phyloP scores from a whole-genome alignment of 2,113 vertebrate genomes.

The Trogon melanurus region DNA sequence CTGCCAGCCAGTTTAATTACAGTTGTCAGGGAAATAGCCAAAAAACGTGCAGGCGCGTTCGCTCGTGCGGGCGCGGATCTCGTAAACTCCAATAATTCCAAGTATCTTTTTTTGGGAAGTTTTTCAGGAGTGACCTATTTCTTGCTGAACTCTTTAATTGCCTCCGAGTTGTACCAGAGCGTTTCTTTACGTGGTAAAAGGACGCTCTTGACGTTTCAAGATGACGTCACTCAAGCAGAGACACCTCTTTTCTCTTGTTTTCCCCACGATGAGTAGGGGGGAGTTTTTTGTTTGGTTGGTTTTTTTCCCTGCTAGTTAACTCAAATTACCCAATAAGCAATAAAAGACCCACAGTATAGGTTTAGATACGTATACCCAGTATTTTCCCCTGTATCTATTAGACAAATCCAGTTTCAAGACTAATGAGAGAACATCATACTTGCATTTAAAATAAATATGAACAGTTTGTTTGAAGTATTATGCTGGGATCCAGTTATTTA shows the following conservation, averaged over 20 bases:
- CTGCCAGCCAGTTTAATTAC: constrained; percentile 33
- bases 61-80: not conserved
- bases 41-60: not conserved
- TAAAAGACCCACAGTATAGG: not conserved
- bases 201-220: not conserved
- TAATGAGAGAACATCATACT: not conserved
- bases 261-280: not conserved
- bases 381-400: not conserved
- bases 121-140: not conserved
- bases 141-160: not conserved
- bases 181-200: fast-evolving
- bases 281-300: too few species aligned
- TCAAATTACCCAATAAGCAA: not conserved
- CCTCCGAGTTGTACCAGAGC: not conserved
- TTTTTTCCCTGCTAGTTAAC: not conserved
- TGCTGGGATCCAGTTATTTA: not conserved
- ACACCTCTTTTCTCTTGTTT: not conserved
- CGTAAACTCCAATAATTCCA: not conserved
- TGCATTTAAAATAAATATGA: not conserved
- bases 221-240: not conserved
- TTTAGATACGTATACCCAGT: not conserved
- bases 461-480: not conserved
- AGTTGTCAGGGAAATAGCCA: constrained; percentile 49
- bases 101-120: not conserved
- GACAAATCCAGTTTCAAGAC: not conserved